Evolutionary conservation across 2,888 invertebrate genomes (phyloP), one percentile per base, ranked within the genome.

Genomic region (Falcaria lacertinaria): DNA sequence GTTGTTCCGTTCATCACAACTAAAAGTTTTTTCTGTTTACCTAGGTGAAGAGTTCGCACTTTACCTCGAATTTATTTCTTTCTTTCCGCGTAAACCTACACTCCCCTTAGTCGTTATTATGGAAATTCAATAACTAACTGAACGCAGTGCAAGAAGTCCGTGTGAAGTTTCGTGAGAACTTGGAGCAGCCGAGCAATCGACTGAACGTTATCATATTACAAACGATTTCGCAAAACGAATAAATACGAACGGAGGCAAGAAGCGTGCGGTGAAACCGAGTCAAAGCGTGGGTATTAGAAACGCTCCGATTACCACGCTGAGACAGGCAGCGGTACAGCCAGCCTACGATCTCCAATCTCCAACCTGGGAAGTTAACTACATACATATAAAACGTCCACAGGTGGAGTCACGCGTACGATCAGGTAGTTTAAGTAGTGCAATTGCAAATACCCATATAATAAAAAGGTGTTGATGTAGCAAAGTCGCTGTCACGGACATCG

Each of bases 211-310:
- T 89, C 86, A 80, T 80, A 80, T 89, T 88, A 84, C 88, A 88
- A 88, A 89, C 82, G 86, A 81, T 88, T 87, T 86, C 86, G 85
- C 82, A 87, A 88, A 88, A 85, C 84, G 81, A 84, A 86, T 82
- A 85, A 87, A 82, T 77, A 88, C 80, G 84, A 88, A 82, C 79
- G 76, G 66, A 83, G 85, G 85, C 82, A 86, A 87, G 84, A 88
- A 84, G 82, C 84, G 85, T 88, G 84, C 87, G 84, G 85, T 88
- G 88, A 87, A 87, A 89, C 82, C 74, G 77, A 87, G 77, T 84
- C 86, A 80, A 83, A 87, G 85, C 86, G 86, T 83, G 83, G 81
- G 83, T 89, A 89, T 88, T 87, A 88, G 86, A 88, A 88, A 87
- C 85, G 88, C 86, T 88, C 88, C 88, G 84, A 82, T 88, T 87